Conservation (phyloP, 1,140 invertebrate species). For the Drosophila carrolli region DNA sequence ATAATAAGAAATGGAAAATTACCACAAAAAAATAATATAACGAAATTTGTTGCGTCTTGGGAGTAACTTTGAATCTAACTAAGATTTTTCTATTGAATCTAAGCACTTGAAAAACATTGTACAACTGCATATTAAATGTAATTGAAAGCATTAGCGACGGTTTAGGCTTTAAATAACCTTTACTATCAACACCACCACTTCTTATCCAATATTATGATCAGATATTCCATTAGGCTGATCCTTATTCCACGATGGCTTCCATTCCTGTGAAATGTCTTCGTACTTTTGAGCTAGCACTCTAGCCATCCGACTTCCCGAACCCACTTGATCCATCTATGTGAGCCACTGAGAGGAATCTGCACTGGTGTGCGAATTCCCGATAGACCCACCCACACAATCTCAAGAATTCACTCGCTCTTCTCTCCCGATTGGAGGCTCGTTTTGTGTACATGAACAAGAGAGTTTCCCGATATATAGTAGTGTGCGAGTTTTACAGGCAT, state of each 20-base stretch:
- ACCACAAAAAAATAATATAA: no score
- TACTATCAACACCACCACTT: neutral
- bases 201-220: no score
- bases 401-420: constrained; percentile 18
- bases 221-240: neutral
- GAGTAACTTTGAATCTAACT: no score
- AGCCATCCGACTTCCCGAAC: neutral
- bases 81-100: no score
- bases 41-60: no score
- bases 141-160: no score
- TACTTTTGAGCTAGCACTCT: constrained; percentile 8
- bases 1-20: no score
- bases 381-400: constrained; percentile 30
- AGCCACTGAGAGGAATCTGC: neutral
- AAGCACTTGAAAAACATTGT: no score
- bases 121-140: no score
- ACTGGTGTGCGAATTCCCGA: neutral
- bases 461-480: neutral
- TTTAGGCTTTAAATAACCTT: no score
- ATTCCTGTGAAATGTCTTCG: neutral
- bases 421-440: constrained; percentile 8
- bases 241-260: neutral
- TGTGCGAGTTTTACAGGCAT: constrained; percentile 19
- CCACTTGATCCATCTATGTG: constrained; percentile 5
- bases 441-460: constrained; percentile 9